Base-by-base conservation (phyloP, 23 tunicate genomes). In the Aplidium turbinatum region DNA sequence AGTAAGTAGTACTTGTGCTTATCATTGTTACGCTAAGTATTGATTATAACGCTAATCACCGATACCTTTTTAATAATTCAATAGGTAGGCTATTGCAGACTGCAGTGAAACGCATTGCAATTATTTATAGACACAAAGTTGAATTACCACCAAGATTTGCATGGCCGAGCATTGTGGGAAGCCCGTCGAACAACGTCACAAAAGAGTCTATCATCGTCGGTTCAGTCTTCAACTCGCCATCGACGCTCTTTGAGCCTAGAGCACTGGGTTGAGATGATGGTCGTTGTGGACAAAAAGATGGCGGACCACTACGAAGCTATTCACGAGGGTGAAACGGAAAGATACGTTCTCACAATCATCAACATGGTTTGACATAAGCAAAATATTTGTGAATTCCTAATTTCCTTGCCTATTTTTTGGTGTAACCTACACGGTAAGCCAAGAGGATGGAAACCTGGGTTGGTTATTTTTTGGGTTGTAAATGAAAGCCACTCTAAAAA, bases 331-430 rank as follows among this genome's bases (percentile, higher is more conserved):
- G 76, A 83, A 4, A 76, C 81, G 38, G 87, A 88, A 57, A 68
- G 38, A 80, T 88, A 88, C 57, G 96, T 82, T 31, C 73, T 88
- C 31, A 88, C 96, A 19, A 81, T 88, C 26, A 55, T 81, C 3
- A 88, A 88, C 50, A 88, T 88, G 87, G 96, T 88, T 54, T 57
- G n/a, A n/a, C n/a, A n/a, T n/a, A n/a, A n/a, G n/a, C n/a, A n/a
- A n/a, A n/a, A n/a, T n/a, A n/a, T n/a, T n/a, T n/a, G n/a, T n/a
- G n/a, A n/a, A n/a, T n/a, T n/a, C n/a, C n/a, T n/a, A n/a, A n/a
- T n/a, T n/a, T n/a, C n/a, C n/a, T n/a, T n/a, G n/a, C n/a, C n/a
- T n/a, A n/a, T n/a, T n/a, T n/a, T n/a, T n/a, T n/a, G n/a, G n/a
- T n/a, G n/a, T n/a, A n/a, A n/a, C n/a, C n/a, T n/a, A n/a, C n/a